These are phyloP conservation scores for Hetaerina americana DNA, from an alignment of 1,140 invertebrate species.

Conservation along the genomic window DNA sequence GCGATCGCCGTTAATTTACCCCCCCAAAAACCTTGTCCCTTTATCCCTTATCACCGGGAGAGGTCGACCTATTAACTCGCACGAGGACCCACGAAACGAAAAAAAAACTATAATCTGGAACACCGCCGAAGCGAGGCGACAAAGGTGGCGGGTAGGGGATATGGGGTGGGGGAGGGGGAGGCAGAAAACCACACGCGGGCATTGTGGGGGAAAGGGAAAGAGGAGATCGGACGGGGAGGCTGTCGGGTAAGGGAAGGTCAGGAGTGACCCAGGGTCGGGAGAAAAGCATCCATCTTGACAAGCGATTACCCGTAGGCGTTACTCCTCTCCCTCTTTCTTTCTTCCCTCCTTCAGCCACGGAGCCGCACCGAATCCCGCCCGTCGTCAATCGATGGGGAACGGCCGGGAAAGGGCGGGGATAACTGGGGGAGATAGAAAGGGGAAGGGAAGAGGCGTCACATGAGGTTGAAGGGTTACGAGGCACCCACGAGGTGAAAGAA, in stretches of 20 bases:
- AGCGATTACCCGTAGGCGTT: neutral
- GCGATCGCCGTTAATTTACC: no score
- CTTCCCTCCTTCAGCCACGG: no score
- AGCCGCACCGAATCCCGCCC: neutral
- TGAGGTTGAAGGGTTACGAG: no score
- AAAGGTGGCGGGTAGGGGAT: neutral
- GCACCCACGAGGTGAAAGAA: no score
- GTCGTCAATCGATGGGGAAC: neutral
- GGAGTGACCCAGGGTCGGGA: neutral
- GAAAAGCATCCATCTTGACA: neutral
- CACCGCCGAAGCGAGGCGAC: no score
- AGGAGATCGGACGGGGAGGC: neutral
- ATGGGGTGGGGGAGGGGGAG: neutral
- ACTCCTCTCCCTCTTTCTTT: no score
- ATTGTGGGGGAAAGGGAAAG: neutral
- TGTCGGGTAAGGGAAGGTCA: neutral
- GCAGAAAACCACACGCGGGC: neutral
- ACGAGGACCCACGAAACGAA: no score
- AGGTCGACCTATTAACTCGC: no score
- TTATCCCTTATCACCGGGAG: no score
- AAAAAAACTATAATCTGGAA: no score
- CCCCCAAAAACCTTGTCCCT: no score
- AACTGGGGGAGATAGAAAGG: neutral
- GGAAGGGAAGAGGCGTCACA: neutral
- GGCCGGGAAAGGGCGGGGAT: neutral